These are phyloP conservation scores for Dryadula phaetusa DNA, from an alignment of 2,888 invertebrate species.

Conservation along the genomic window DNA sequence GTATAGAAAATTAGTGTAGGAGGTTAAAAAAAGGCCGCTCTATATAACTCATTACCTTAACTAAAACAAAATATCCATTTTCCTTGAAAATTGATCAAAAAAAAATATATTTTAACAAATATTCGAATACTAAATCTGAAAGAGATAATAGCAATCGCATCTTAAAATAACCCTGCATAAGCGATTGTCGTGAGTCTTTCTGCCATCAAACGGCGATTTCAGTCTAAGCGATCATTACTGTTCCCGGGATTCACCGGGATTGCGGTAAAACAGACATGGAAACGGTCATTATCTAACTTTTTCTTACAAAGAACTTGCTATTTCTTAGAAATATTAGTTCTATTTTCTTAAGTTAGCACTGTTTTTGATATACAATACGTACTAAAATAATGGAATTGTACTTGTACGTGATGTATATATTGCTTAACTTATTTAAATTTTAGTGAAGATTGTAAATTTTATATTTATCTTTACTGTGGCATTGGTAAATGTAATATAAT, in stretches of 20 bases:
- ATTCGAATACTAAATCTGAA: background rate
- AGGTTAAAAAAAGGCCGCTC: no score
- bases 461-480: no score
- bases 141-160: slow-evolving; percentile 20
- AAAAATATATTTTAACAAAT: background rate
- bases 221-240: slow-evolving; percentile 45
- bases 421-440: no score
- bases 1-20: no score
- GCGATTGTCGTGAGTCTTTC: slow-evolving; percentile 39
- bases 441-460: no score
- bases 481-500: no score
- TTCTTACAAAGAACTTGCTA: slow-evolving; percentile 28
- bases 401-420: no score
- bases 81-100: background rate
- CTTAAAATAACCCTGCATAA: slow-evolving; percentile 38
- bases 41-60: no score
- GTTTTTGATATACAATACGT: slow-evolving; percentile 1
- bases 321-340: slow-evolving; percentile 18
- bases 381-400: background rate
- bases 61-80: no score
- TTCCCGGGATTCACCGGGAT: slow-evolving; percentile 37
- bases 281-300: slow-evolving; percentile 37
- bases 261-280: slow-evolving; percentile 33
- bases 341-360: slow-evolving; percentile 3
- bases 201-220: slow-evolving; percentile 42